Evolutionary conservation across 2,888 invertebrate species (phyloP), one percentile per base, ranked within the genome.

Genomic region (Lottia gigantea): DNA sequence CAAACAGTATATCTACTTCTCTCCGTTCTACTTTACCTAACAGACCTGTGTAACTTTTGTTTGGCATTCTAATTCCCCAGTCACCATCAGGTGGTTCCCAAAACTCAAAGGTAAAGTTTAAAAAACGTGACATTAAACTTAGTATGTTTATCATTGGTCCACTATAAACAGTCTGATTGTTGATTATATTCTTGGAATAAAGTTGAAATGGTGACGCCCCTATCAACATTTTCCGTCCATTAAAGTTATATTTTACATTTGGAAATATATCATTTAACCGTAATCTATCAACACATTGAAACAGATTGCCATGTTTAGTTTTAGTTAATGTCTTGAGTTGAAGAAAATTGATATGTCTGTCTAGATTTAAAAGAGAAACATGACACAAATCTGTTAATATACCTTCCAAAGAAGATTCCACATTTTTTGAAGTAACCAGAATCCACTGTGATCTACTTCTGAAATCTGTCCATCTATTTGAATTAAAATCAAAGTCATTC

Each of bases 31-130:
- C 46, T 25, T 46, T 14, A 65, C 46, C 55, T 19, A 55, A 19
- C 19, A 55, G 19, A 19, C 55, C 55, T 7, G n/a, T 19, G n/a
- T 19, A 55, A 1, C n/a, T 55, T n/a, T 55, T 55, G 55, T 55
- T 55, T n/a, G 7, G 8, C 19, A 19, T 55, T 19, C 19, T 19
- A 1, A 55, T 23, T 26, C 62, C 67, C 67, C 67, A 67, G n/a
- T 67, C 26, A 16, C 62, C 67, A 23, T 62, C 62, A 15, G 45
- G 31, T 23, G 62, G 45, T 46, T 67, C 62, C 25, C 46, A 46
- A 19, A 67, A 61, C 16, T 62, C 62, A 46, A n/a, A 67, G 46
- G 67, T 67, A 25, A 67, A 62, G 23, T 67, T 67, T n/a, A 67
- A 23, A 45, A 26, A 26, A 19, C 11, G 23, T 26, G 62, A 55